Percentiles rank a stretch among this genome's conserved stretches.
These are phyloP conservation scores for Synodontis membranacea DNA, from an alignment of 2,113 vertebrate genomes.

Conservation along the genomic window DNA sequence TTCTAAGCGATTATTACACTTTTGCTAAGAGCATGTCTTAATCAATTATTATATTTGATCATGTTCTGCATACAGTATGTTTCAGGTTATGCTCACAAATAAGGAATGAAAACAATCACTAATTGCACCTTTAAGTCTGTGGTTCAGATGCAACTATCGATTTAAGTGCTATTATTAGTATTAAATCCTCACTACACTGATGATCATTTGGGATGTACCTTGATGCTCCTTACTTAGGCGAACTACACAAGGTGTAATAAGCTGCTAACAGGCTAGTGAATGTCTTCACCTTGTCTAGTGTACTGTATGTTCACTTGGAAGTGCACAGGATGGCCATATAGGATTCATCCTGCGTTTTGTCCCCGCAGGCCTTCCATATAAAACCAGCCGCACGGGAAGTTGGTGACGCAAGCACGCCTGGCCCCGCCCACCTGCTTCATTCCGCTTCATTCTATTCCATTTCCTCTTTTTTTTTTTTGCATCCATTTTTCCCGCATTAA, in stretches of 20 bases:
- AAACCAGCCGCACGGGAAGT: conserved; percentile 15
- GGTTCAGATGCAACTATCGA: neutral
- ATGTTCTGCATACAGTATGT: neutral
- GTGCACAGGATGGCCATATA: neutral
- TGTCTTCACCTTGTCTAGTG: neutral
- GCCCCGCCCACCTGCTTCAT: conserved; percentile 58
- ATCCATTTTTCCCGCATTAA: conserved; percentile 61
- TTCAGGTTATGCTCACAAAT: neutral
- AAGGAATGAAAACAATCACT: neutral
- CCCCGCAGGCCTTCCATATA: conserved; percentile 27
- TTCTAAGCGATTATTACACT: neutral
- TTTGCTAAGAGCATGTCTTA: neutral
- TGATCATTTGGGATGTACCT: neutral
- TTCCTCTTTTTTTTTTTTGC: conserved; percentile 54
- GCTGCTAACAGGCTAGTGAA: neutral
- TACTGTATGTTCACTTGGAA: neutral
- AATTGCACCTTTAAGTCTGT: neutral
- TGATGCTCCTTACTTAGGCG: neutral
- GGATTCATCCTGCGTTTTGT: neutral
- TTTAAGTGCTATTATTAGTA: neutral
- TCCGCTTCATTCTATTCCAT: conserved; percentile 56
- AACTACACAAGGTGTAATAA: neutral
- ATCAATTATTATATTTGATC: neutral
- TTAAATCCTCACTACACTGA: neutral
- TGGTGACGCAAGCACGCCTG: conserved; percentile 56